These are phyloP conservation scores for Scomber scombrus DNA, from an alignment of 2,113 vertebrate genomes.

Conservation along the genomic window DNA sequence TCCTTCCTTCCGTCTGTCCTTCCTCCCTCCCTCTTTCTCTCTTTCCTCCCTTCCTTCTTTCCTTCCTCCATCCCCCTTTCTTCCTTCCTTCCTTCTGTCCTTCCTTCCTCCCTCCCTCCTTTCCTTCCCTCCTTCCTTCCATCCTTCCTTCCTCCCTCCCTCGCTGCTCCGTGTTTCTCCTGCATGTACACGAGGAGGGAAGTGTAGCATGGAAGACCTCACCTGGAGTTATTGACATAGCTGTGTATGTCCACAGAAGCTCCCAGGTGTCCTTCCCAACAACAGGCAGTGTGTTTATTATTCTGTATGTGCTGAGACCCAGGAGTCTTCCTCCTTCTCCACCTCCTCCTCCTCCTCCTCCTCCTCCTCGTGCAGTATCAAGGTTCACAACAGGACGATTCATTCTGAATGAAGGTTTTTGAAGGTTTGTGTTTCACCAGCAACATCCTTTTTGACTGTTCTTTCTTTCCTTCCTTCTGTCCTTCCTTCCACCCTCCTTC, in stretches of 20 bases:
- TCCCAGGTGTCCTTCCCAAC: not conserved
- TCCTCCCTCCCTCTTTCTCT: too few species aligned
- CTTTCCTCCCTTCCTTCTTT: too few species aligned
- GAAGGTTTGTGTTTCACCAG: not conserved
- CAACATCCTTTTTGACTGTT: too few species aligned
- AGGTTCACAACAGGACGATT: not conserved
- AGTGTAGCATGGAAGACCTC: constrained; percentile 17
- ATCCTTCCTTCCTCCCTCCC: too few species aligned
- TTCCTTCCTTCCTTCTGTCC: too few species aligned
- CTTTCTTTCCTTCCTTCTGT: too few species aligned
- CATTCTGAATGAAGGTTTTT: not conserved
- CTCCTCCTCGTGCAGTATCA: not conserved
- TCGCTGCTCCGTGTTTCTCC: constrained; percentile 8
- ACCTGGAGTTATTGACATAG: constrained; percentile 30
- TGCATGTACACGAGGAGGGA: not conserved
- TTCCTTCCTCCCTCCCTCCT: too few species aligned
- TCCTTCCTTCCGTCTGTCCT: too few species aligned
- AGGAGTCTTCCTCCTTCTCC: constrained; percentile 10
- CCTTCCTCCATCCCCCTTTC: too few species aligned
- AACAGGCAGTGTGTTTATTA: constrained; percentile 27
- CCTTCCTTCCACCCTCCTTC: too few species aligned
- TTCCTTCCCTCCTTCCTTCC: too few species aligned
- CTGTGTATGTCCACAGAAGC: constrained; percentile 15
- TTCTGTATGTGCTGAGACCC: constrained; percentile 15
- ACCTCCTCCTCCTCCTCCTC: constrained; percentile 13